These are phyloP conservation scores for Gymnodraco acuticeps DNA, from an alignment of 2,797 vertebrate genomes.

Conservation along the genomic window DNA sequence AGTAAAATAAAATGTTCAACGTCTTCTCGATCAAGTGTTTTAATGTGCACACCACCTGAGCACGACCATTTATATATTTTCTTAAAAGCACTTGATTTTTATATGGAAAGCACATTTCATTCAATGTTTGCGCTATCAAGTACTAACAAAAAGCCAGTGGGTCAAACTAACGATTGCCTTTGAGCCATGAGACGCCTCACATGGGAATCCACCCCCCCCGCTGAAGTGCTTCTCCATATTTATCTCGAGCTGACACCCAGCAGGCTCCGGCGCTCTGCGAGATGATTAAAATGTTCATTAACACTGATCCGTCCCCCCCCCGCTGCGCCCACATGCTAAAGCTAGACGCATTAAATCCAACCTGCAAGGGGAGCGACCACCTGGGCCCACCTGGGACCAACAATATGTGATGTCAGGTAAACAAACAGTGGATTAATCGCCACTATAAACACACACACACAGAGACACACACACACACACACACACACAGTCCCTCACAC, in stretches of 20 bases:
- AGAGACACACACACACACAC: constrained; percentile 33
- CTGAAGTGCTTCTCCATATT: constrained; percentile 57
- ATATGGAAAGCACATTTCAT: constrained; percentile 1
- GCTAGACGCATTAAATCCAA: constrained; percentile 3
- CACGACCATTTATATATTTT: too few relatives aligned
- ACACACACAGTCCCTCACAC: constrained; percentile 68
- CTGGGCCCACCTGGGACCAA: constrained; percentile 70
- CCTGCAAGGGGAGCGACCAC: constrained; percentile 58
- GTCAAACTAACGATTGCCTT: constrained; percentile 6
- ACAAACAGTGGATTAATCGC: constrained; percentile 66
- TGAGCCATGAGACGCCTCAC: constrained; percentile 11
- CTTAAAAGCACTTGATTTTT: not conserved
- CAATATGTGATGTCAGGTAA: constrained; percentile 60
- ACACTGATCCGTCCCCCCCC: constrained; percentile 67
- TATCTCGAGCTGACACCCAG: constrained; percentile 59
- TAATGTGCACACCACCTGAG: too few relatives aligned
- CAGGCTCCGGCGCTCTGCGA: constrained; percentile 56
- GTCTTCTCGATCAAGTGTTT: too few relatives aligned
- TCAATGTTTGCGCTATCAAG: constrained; percentile 13
- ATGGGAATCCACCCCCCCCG: constrained; percentile 29
- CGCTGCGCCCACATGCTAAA: constrained; percentile 48
- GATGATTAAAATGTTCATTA: constrained; percentile 88
- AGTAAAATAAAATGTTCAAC: too few relatives aligned
- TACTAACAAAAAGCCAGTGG: constrained; percentile 20
- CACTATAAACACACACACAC: too few relatives aligned